Percentiles rank a stretch among this genome's conserved stretches.
Conservation (phyloP, 2,113 vertebrate species). For the Oreochromis tanganicae region DNA sequence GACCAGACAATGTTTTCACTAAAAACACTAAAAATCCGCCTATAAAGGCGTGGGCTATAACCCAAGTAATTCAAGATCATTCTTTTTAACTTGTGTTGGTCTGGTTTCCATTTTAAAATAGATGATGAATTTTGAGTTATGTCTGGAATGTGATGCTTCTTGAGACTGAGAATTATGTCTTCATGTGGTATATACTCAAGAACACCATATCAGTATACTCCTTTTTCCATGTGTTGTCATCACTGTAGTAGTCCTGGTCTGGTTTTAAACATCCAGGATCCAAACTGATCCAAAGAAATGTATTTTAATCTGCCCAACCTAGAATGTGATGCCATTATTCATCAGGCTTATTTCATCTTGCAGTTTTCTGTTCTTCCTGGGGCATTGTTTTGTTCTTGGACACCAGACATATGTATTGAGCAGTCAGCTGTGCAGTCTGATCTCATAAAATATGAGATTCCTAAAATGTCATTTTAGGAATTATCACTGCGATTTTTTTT, state of each 20-base stretch:
- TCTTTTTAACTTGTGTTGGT: not conserved
- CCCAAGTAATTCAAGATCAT: not conserved
- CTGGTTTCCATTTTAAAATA: not conserved
- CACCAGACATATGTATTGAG: not conserved
- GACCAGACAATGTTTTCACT: not conserved
- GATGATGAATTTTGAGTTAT: not conserved
- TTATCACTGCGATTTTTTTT: not conserved
- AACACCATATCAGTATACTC: not conserved
- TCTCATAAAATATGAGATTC: not conserved
- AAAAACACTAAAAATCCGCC: not conserved
- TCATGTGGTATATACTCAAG: not conserved
- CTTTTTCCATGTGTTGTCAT: not conserved
- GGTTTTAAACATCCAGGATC: not conserved
- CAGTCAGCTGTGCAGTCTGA: not conserved
- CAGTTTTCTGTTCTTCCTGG: not conserved
- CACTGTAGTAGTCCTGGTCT: not conserved
- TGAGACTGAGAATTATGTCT: not conserved
- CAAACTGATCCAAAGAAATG: not conserved
- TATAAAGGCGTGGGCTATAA: not conserved
- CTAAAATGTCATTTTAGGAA: not conserved
- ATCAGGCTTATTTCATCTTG: not conserved
- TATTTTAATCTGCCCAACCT: not conserved
- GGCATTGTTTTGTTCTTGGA: not conserved
- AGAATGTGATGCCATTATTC: not conserved
- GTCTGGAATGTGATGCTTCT: not conserved